Base-by-base conservation (phyloP, 2,797 vertebrate genomes). In the Champsocephalus gunnari region DNA sequence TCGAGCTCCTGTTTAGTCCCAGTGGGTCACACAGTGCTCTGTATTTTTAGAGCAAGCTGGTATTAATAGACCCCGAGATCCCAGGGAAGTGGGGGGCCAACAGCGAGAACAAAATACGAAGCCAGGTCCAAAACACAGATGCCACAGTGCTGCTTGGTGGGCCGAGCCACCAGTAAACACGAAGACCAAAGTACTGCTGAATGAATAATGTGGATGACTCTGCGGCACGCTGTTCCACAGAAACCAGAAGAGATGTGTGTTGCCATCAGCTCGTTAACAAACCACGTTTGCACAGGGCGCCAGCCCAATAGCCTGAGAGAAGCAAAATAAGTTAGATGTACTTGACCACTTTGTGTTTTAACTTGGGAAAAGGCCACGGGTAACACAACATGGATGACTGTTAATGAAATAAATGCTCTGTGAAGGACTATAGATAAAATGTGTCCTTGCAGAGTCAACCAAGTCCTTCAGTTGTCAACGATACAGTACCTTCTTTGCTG, bases 61-160 rank as follows among this genome's bases (percentile, higher is more conserved):
- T 94, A 94, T 93, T 91, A 92, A 93, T 93, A 94, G 90, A 85
- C 24, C 53, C 76, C 71, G 71, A 82, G 84, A 89, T 84, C 83
- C 83, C 84, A 79, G 89, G 81, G 89, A 90, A 90, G 82, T 84
- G 79, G 69, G 49, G 81, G 81, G 80, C 86, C 77, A 66, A 50
- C 81, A 80, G 86, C 79, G 81, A 90, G 85, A 89, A 89, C 84
- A 84, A 79, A 89, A 87, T 79, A 83, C 38, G 12, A 73, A 76
- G 74, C 78, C 81, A 75, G 80, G 78, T 85, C 79, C 76, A 83
- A 76, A 77, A 87, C 77, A 81, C 80, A 82, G 80, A 84, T 60
- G 73, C 83, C 84, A 92, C 84, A 85, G 85, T 72, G 80, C 80
- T 49, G 70, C 90, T 84, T 80, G 87, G 83, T 79, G 85, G 83